Percentiles rank a stretch among this genome's conserved stretches.
phyloP scores from a whole-genome alignment of 2,888 invertebrate species.

The Spilarctia lutea region DNA sequence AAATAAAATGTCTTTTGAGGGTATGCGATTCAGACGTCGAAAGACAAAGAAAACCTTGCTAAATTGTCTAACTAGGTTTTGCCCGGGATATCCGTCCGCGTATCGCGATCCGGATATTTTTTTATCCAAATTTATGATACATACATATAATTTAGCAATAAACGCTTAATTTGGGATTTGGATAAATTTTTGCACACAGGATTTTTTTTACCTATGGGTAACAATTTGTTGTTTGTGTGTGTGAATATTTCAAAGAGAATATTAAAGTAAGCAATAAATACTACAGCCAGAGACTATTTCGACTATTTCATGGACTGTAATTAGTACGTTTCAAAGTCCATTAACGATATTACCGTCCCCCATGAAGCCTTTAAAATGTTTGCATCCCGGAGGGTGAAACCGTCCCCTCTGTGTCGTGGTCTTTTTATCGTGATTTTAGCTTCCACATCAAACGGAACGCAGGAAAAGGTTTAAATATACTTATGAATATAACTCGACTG shows the following conservation, averaged over 20 bases:
- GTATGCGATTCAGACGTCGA: neutral
- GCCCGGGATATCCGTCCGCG: too few species aligned
- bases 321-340: constrained; percentile 66
- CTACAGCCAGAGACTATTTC: constrained; percentile 5
- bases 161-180: neutral
- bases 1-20: constrained; percentile 13
- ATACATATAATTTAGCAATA: too few species aligned
- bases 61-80: too few species aligned
- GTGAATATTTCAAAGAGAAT: constrained; percentile 13
- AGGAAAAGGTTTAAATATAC: neutral
- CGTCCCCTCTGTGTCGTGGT: constrained; percentile 11
- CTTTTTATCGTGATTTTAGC: constrained; percentile 23
- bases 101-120: too few species aligned
- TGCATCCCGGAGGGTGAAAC: constrained; percentile 30
- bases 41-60: neutral
- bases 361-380: constrained; percentile 57
- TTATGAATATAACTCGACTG: neutral
- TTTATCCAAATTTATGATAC: too few species aligned
- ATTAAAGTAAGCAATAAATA: constrained; percentile 13
- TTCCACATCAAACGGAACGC: neutral
- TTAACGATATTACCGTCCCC: constrained; percentile 62
- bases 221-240: too few species aligned
- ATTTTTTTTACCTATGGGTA: too few species aligned
- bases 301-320: constrained; percentile 50
- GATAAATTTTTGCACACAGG: neutral